These are phyloP conservation scores for Nycteola revayana DNA, from an alignment of 2,888 invertebrate genomes.

Conservation along the genomic window DNA sequence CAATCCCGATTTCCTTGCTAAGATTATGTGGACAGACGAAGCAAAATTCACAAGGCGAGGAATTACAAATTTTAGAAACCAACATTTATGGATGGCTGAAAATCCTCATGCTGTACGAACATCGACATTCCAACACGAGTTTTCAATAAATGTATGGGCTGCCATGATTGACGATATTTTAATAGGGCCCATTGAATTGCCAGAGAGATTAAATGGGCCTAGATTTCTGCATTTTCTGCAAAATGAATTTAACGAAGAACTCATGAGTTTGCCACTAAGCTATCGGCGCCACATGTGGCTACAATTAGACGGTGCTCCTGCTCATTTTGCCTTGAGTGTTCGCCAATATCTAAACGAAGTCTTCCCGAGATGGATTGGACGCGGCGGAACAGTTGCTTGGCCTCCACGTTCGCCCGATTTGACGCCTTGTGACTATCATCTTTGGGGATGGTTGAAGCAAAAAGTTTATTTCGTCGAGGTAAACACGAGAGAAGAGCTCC, in stretches of 20 bases:
- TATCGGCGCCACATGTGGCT: background rate
- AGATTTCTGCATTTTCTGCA: conserved; percentile 10
- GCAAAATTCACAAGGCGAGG: conserved; percentile 6
- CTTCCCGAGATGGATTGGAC: conserved; percentile 2
- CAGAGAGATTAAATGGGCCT: conserved; percentile 3
- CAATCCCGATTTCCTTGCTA: background rate
- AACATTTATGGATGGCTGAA: conserved; percentile 2
- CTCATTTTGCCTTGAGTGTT: background rate
- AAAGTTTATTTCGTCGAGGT: background rate
- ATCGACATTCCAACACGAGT: conserved; percentile 4
- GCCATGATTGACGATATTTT: conserved; percentile 8
- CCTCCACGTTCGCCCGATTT: conserved; percentile 1
- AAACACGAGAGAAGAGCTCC: background rate
- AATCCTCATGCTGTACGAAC: conserved; percentile 5
- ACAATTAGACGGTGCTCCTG: background rate
- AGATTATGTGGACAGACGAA: conserved; percentile 5
- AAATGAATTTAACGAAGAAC: conserved; percentile 9
- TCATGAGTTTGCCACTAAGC: conserved; percentile 2
- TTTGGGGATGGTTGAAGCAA: conserved; percentile 1
- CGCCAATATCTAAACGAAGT: conserved; percentile 2
- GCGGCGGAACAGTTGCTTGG: conserved; percentile 3
- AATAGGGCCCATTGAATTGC: conserved; percentile 8
- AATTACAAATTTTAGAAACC: conserved; percentile 7
- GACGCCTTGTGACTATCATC: background rate
- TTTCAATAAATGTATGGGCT: conserved; percentile 7